A percentile compares a stretch with the other conserved stretches of the same genome.
phyloP scores from a whole-genome alignment of 2,797 vertebrate genomes.

The Anniella stebbinsi region DNA sequence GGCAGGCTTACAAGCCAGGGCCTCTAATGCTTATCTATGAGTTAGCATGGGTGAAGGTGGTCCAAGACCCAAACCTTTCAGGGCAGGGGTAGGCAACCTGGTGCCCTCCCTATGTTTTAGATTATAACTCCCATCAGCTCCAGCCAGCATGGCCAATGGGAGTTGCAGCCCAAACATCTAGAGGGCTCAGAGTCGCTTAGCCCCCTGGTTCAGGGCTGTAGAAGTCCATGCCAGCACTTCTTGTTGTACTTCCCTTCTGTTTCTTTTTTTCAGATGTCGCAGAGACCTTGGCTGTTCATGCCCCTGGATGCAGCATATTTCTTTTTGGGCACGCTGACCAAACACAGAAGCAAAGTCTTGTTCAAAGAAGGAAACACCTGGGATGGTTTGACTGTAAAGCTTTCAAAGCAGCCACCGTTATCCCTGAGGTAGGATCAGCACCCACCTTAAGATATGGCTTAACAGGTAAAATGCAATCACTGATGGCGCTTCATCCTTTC shows the following conservation, averaged over 20 bases:
- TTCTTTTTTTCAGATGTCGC: constrained; percentile 75
- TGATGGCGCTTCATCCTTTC: neutral
- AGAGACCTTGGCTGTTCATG: constrained; percentile 70
- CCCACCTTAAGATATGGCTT: constrained; percentile 77
- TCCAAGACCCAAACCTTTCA: too few species aligned
- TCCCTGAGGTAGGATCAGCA: constrained; percentile 76
- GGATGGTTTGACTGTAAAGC: constrained; percentile 81
- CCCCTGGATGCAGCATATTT: constrained; percentile 81
- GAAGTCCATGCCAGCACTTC: neutral
- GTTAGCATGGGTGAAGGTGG: too few species aligned
- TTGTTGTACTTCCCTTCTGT: neutral
- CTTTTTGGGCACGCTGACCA: constrained; percentile 84
- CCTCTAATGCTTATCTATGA: too few species aligned
- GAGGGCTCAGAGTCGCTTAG: neutral
- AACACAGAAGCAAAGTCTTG: constrained; percentile 76
- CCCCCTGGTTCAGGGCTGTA: too few species aligned
- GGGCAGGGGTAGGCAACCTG: too few species aligned
- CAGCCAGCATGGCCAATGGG: too few species aligned
- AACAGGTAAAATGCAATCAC: constrained; percentile 76
- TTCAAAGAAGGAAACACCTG: constrained; percentile 83
- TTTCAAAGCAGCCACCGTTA: constrained; percentile 56
- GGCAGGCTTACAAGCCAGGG: too few species aligned
- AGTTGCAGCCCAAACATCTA: neutral
- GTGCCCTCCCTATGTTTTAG: too few species aligned
- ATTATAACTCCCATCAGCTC: too few species aligned